Conservation (phyloP, 2,888 invertebrate genomes). For the Xestobium rufovillosum region DNA sequence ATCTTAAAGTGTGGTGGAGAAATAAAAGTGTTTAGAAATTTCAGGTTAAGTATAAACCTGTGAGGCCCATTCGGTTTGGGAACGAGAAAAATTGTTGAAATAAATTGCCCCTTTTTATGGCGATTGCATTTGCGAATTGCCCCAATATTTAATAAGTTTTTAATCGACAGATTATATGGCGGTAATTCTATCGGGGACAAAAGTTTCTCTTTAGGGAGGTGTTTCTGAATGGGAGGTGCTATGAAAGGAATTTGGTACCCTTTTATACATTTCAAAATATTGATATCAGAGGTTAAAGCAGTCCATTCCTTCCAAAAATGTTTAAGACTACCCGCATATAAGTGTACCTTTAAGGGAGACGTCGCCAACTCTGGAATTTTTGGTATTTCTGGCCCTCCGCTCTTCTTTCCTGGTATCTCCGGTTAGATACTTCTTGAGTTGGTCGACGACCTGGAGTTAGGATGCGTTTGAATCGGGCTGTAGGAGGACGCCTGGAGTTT, state of each 20-base stretch:
- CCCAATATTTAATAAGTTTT: slow-evolving; percentile 10
- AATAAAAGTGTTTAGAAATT: slow-evolving; percentile 21
- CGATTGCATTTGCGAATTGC: slow-evolving; percentile 9
- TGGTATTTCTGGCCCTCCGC: no score
- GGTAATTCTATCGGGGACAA: no score
- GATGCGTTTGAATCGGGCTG: no score
- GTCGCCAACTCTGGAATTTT: no score
- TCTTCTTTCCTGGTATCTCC: no score
- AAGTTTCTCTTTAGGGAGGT: no score
- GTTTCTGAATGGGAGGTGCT: slow-evolving; percentile 1
- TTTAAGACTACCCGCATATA: slow-evolving; percentile 6
- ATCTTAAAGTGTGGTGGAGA: slow-evolving; percentile 25
- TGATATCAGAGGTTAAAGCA: not conserved
- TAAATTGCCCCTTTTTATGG: slow-evolving; percentile 14
- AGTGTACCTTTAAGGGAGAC: slow-evolving; percentile 7
- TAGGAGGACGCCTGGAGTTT: no score
- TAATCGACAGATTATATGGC: no score
- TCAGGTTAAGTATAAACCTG: slow-evolving; percentile 15
- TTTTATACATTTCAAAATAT: slow-evolving; percentile 7
- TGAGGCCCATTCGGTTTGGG: slow-evolving; percentile 9
- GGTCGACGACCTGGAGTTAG: no score
- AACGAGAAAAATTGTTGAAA: slow-evolving; percentile 15
- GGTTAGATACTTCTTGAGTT: no score
- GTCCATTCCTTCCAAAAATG: slow-evolving; percentile 6
- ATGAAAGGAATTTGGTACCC: slow-evolving; percentile 6